phyloP scores from a whole-genome alignment of 2,113 vertebrate species.

The Periophthalmodon schlosseri region DNA sequence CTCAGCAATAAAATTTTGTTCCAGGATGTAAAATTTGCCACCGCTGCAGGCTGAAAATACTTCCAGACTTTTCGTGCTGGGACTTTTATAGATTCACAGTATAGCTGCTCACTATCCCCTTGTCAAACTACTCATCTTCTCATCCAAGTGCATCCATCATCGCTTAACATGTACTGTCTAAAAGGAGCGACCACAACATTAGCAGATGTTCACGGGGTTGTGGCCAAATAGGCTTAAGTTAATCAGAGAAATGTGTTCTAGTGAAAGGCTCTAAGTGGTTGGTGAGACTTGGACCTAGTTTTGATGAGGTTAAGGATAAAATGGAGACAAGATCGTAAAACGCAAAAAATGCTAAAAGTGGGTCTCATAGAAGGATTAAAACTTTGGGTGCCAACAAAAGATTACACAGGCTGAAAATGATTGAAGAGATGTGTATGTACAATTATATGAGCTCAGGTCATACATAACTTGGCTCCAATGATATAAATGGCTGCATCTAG shows the following conservation, averaged over 20 bases:
- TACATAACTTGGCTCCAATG: neutral
- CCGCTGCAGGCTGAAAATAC: constrained; percentile 38
- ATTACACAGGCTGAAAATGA: neutral
- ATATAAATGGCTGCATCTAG: neutral
- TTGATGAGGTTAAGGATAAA: neutral
- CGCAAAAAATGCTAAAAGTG: neutral
- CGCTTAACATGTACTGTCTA: constrained; percentile 2
- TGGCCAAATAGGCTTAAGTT: constrained; percentile 2
- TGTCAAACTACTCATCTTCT: constrained; percentile 9
- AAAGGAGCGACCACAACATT: neutral
- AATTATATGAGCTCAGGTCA: too few species aligned
- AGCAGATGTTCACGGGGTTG: constrained; percentile 4
- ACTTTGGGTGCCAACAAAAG: neutral
- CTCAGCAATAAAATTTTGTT: constrained; percentile 48
- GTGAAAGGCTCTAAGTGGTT: constrained; percentile 4
- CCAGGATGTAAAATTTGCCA: constrained; percentile 54
- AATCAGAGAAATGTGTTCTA: constrained; percentile 9
- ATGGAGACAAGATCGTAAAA: constrained; percentile 3
- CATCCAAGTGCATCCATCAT: constrained; percentile 6
- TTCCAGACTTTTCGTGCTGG: constrained; percentile 35
- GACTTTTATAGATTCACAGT: constrained; percentile 27
- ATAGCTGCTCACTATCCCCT: constrained; percentile 18
- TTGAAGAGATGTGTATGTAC: neutral
- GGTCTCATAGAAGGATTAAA: neutral
- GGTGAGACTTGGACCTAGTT: neutral